Conservation (phyloP, 2,113 vertebrate species). For the Lontra canadensis region DNA sequence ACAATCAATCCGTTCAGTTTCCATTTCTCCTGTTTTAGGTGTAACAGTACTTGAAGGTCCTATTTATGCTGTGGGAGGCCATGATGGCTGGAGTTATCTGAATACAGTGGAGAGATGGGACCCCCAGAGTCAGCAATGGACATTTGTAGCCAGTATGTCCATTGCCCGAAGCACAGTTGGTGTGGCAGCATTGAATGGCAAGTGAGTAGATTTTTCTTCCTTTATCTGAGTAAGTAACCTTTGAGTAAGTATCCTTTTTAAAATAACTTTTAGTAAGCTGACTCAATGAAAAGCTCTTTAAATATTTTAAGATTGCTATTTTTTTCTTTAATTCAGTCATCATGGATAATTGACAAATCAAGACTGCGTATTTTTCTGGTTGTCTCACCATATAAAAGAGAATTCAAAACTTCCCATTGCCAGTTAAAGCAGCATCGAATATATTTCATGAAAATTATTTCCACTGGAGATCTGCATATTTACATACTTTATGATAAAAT, state of each 20-base stretch:
- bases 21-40: conserved; percentile 78
- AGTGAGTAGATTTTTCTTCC: conserved; percentile 84
- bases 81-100: conserved; percentile 90
- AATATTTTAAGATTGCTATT: not conserved
- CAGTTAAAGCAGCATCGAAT: not conserved
- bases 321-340: not conserved
- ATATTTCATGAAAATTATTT: not conserved
- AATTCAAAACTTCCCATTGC: not conserved
- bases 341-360: not conserved
- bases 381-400: not conserved
- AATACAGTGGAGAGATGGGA: conserved; percentile 90
- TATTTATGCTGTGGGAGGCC: conserved; percentile 89
- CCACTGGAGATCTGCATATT: not conserved
- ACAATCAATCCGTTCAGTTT: not conserved
- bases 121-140: conserved; percentile 89
- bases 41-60: conserved; percentile 89
- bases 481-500: not conserved
- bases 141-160: conserved; percentile 89
- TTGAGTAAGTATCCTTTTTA: not conserved
- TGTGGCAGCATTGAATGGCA: conserved; percentile 89
- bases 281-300: not conserved
- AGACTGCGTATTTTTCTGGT: not conserved
- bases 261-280: not conserved
- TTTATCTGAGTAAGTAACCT: not conserved
- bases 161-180: conserved; percentile 89